Base-by-base conservation (phyloP, 2,113 vertebrate species). In the Balaeniceps rex region DNA sequence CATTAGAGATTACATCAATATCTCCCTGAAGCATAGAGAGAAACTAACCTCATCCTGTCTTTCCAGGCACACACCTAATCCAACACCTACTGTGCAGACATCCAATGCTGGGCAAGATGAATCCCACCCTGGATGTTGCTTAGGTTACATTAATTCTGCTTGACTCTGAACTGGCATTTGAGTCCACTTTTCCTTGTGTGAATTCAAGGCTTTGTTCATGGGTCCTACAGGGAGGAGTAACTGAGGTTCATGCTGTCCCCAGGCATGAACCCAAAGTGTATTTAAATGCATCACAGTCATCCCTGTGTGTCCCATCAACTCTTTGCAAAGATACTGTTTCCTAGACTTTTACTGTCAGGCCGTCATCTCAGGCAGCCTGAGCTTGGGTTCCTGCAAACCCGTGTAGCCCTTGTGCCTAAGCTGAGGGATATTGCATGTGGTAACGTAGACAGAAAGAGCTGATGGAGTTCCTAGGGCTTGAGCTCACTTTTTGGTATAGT, bases 381-480 rank as follows among this genome's bases (percentile, higher is more conserved):
- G 21, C 36, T 28, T 71, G 38, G 4, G 52, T 52, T 76, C 19
- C 23, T 63, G 26, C 8, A 79, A 72, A 78, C 12, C 8, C 1
- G 0, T 54, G 60, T 42, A 79, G 31, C 7, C 5, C 2, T 12
- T 1, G 1, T 38, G 23, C 16, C 42, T 58, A 15, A 57, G 2
- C 13, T 36, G 15, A 46, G 34, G 14, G 38, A 51, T 38, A 24
- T 7, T 33, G 7, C 42, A 15, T 16, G 11, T 31, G 34, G 34
- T 36, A 42, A 75, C 1, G 1, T 21, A 54, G 18, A 31, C 28
- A 9, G 25, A 54, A 66, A 66, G 51, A 66, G 15, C 17, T 17
- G 46, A 54, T 36, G 31, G 42, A 36, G 7, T 61, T 82, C 12
- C 40, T 55, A 47, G 52, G 38, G 10, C 9, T 40, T 52, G 51